Percentiles rank a stretch among this genome's conserved stretches.
phyloP scores from a whole-genome alignment of 2,797 vertebrate species.

The Meda fulgida region DNA sequence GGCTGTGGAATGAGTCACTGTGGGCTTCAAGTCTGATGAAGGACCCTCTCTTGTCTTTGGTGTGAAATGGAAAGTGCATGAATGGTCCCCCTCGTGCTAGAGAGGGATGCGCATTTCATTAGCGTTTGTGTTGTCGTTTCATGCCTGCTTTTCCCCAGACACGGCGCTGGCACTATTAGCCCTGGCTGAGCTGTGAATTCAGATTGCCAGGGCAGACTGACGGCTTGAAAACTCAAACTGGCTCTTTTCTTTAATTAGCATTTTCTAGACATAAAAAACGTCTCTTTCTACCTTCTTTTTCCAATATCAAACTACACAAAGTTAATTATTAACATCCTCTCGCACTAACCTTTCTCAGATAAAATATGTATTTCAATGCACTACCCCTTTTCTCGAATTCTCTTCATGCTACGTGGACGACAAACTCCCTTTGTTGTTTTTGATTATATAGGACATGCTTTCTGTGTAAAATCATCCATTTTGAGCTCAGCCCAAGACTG shows the following conservation, averaged over 20 bases:
- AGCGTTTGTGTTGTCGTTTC: conserved; percentile 32
- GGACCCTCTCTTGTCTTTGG: conserved; percentile 19
- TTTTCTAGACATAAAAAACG: conserved; percentile 66
- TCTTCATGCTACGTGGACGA: conserved; percentile 21
- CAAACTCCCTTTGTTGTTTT: conserved; percentile 56
- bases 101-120: conserved; percentile 29
- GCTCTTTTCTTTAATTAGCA: conserved; percentile 29
- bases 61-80: conserved; percentile 44
- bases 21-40: conserved; percentile 56
- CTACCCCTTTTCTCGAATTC: neutral
- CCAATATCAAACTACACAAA: conserved; percentile 69
- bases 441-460: conserved; percentile 62
- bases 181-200: conserved; percentile 34
- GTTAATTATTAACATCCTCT: conserved; percentile 74
- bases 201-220: conserved; percentile 32
- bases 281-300: conserved; percentile 66
- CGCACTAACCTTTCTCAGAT: conserved; percentile 61
- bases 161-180: conserved; percentile 13
- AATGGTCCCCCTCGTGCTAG: conserved; percentile 20
- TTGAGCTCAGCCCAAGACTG: conserved; percentile 58
- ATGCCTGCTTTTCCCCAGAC: conserved; percentile 33
- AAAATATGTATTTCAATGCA: conserved; percentile 60
- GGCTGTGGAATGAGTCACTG: conserved; percentile 54
- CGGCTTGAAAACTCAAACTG: conserved; percentile 22
- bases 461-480: conserved; percentile 62